phyloP scores from a whole-genome alignment of 2,113 vertebrate species.

The Misgurnus anguillicaudatus region DNA sequence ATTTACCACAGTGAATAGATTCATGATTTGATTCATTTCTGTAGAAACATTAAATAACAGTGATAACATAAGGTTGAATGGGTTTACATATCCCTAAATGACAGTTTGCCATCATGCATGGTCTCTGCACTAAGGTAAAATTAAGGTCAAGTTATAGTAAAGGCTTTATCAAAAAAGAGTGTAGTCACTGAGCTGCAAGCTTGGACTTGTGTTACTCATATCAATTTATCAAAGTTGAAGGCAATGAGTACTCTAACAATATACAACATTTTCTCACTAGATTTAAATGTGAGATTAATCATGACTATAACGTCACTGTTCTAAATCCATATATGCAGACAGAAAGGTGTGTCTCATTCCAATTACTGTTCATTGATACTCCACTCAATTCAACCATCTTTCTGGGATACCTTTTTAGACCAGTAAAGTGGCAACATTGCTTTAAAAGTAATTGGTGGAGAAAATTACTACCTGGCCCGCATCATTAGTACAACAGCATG shows the following conservation, averaged over 20 bases:
- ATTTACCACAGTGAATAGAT: no score
- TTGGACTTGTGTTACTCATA: slow-evolving; percentile 18
- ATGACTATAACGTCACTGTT: not conserved
- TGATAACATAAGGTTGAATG: not conserved
- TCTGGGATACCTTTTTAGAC: not conserved
- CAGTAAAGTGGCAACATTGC: not conserved
- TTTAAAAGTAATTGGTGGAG: not conserved
- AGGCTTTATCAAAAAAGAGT: not conserved
- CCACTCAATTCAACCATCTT: no score
- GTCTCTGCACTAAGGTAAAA: not conserved
- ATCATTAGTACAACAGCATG: not conserved
- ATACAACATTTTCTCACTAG: slow-evolving; percentile 22
- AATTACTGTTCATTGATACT: not conserved
- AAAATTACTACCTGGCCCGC: not conserved
- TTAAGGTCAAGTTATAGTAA: not conserved
- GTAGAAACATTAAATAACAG: no score
- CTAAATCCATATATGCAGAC: not conserved
- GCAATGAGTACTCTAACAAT: slow-evolving; percentile 30
- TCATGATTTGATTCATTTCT: not conserved
- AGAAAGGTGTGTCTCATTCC: not conserved
- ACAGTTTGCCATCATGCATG: not conserved
- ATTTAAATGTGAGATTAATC: not conserved
- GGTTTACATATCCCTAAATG: not conserved
- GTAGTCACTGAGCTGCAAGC: slow-evolving; percentile 13
- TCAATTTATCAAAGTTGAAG: slow-evolving; percentile 17